Percentiles rank a stretch among this genome's conserved stretches.
These are phyloP conservation scores for Chanos chanos DNA, from an alignment of 2,797 vertebrate species.

Conservation along the genomic window DNA sequence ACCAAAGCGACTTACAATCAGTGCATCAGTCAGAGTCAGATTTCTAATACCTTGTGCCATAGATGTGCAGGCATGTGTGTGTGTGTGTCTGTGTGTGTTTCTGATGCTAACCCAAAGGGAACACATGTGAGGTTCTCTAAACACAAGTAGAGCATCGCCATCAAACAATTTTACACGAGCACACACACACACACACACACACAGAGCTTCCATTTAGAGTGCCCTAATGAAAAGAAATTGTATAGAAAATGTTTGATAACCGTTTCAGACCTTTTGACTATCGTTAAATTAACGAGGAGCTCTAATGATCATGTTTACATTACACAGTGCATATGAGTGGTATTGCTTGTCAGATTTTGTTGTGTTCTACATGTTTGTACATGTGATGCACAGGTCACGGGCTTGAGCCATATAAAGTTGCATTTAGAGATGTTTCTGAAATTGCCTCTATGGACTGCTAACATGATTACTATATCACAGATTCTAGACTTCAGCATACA, in stretches of 20 bases:
- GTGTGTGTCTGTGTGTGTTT: slow-evolving; percentile 12
- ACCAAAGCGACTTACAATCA: slow-evolving; percentile 47
- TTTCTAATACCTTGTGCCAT: slow-evolving; percentile 6
- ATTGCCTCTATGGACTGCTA: too few relatives aligned
- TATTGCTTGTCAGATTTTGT: too few relatives aligned
- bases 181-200: slow-evolving; percentile 3
- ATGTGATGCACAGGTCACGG: too few relatives aligned
- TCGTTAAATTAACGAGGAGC: too few relatives aligned
- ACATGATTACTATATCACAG: too few relatives aligned
- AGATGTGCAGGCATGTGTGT: neutral
- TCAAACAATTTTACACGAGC: slow-evolving; percentile 12
- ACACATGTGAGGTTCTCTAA: slow-evolving; percentile 17
- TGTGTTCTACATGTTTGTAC: too few relatives aligned
- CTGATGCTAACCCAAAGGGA: slow-evolving; percentile 13
- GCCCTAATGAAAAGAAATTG: neutral
- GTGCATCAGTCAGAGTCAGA: slow-evolving; percentile 31
- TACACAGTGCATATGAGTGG: too few relatives aligned
- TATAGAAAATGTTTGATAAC: neutral
- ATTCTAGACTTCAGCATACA: too few relatives aligned
- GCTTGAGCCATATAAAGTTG: too few relatives aligned
- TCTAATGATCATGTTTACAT: too few relatives aligned
- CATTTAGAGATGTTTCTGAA: too few relatives aligned
- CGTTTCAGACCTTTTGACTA: too few relatives aligned
- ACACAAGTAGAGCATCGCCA: slow-evolving; percentile 3
- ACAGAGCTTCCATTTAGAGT: neutral